A percentile compares a stretch with the other conserved stretches of the same genome.
Conservation (phyloP, 2,113 vertebrate species). For the Stictonetta naevosa region DNA sequence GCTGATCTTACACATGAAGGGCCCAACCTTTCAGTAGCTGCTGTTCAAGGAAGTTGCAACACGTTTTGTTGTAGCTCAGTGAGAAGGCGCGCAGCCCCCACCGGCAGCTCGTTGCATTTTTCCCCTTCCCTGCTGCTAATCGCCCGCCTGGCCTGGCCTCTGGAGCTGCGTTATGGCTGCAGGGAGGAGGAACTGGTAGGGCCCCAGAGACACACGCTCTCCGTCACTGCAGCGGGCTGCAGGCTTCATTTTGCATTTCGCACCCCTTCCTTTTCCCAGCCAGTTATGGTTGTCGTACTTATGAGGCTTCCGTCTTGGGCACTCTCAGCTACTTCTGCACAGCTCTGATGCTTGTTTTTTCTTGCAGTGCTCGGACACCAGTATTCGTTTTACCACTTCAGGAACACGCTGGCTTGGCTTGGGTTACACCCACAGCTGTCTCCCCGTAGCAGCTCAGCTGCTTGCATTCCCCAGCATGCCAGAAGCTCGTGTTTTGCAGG, state of each 20-base stretch:
- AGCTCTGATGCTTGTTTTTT: neutral
- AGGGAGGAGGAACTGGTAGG: rapidly evolving
- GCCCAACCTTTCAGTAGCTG: neutral
- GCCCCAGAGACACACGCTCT: neutral
- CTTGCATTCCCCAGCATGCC: neutral
- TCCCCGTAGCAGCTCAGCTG: neutral
- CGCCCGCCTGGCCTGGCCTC: too few species aligned
- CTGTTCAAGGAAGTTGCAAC: neutral
- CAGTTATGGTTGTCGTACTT: rapidly evolving
- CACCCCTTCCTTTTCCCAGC: neutral
- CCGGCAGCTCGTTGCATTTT: neutral
- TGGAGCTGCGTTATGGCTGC: neutral
- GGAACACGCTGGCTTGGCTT: neutral
- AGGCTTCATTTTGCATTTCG: rapidly evolving
- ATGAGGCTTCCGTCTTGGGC: neutral
- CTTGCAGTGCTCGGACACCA: neutral
- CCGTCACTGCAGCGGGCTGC: neutral
- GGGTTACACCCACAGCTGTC: neutral
- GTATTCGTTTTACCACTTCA: neutral
- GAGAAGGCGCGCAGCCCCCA: neutral
- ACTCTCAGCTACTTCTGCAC: neutral
- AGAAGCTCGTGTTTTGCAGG: neutral
- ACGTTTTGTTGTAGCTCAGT: neutral
- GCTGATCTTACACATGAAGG: neutral
- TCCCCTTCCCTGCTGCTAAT: neutral